Conservation (phyloP, 2,797 vertebrate genomes). For the Ammospiza maritima region DNA sequence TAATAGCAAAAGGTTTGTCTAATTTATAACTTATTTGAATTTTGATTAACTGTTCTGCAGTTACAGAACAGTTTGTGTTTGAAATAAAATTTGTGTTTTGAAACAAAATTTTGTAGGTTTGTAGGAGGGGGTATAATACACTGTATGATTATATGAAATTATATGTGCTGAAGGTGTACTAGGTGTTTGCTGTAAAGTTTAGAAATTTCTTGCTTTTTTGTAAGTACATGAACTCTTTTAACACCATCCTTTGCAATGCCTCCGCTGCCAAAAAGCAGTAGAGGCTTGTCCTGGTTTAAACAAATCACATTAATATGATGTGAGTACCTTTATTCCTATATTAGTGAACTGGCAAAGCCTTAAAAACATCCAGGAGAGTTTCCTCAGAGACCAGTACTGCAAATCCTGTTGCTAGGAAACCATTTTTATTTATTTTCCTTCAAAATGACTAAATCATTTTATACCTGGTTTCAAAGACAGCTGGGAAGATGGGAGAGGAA, state of each 20-base stretch:
- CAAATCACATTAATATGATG: background rate
- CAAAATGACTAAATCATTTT: background rate
- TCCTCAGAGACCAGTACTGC: background rate
- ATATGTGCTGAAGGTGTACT: background rate
- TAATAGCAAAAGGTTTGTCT: background rate
- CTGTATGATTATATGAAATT: background rate
- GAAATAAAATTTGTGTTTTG: background rate
- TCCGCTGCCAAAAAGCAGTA: background rate
- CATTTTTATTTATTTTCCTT: slow-evolving; percentile 28
- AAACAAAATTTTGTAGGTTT: background rate
- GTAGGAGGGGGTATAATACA: background rate
- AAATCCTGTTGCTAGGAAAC: slow-evolving; percentile 63
- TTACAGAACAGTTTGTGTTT: background rate
- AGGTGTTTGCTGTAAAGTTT: background rate
- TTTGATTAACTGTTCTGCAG: background rate
- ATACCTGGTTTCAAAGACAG: background rate
- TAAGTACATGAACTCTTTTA: background rate
- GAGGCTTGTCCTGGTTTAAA: background rate
- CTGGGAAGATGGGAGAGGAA: background rate
- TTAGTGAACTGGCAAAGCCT: background rate
- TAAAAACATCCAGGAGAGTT: background rate
- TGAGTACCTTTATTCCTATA: background rate
- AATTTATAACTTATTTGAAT: background rate
- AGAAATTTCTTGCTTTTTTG: background rate
- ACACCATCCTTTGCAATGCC: fast-evolving